phyloP scores from a whole-genome alignment of 2,888 invertebrate genomes.

The Tiliacea aurago region DNA sequence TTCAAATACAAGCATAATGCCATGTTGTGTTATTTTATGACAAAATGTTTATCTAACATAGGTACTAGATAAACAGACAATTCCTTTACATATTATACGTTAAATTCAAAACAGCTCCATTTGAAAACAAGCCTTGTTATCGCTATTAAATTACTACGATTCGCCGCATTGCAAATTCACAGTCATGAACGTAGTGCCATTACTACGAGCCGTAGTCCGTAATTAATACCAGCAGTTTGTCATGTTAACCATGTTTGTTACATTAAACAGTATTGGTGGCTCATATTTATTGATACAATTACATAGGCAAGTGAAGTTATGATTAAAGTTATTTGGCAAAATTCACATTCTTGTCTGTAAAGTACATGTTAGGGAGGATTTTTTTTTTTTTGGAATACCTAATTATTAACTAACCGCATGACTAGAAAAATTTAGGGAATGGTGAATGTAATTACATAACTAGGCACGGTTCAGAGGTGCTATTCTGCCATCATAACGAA shows the following conservation, averaged over 20 bases:
- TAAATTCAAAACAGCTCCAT: constrained; percentile 15
- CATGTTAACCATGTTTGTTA: constrained; percentile 24
- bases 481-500: too few species aligned
- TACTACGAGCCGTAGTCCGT: constrained; percentile 16
- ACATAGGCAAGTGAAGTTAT: background rate
- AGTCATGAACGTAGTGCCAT: constrained; percentile 22
- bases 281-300: constrained; percentile 25
- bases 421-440: too few species aligned
- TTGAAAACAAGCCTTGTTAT: constrained; percentile 38
- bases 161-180: constrained; percentile 48
- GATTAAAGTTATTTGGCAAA: background rate
- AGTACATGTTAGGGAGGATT: background rate
- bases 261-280: constrained; percentile 23
- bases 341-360: background rate
- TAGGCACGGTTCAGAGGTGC: too few species aligned
- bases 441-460: too few species aligned
- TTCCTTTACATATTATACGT: constrained; percentile 1
- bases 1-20: too few species aligned
- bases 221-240: constrained; percentile 48
- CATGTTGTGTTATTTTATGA: background rate
- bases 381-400: too few species aligned
- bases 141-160: constrained; percentile 40
- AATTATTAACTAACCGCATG: too few species aligned
- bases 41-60: background rate
- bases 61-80: background rate